Evolutionary conservation across 2,888 invertebrate genomes (phyloP), one percentile per base, ranked within the genome.

Genomic region (Gerris lacustris): DNA sequence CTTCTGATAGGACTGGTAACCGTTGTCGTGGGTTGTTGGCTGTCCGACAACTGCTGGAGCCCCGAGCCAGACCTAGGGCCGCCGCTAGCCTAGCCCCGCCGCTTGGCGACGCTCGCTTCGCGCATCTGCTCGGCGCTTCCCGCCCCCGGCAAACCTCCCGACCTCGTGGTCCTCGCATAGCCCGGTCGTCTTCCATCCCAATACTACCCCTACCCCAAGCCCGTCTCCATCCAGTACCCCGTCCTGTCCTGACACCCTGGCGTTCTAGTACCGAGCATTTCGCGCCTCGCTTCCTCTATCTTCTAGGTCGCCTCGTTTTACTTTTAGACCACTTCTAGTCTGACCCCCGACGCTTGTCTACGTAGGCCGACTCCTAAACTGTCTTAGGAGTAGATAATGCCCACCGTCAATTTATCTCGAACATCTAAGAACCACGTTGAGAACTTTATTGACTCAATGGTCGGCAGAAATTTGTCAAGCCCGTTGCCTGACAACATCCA

Each of bases 31-130:
- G 88, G 88, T 76, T 89, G 88, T 81, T 89, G 88, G 88, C 82
- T 89, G 72, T 88, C 88, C 62, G 88, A 89, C 85, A 89, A 88
- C 82, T 88, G 88, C 80, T 89, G 88, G 88, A 88, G 88, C 70
- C 88, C 88, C 75, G 88, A 88, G 79, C 88, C 88, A 72, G 87
- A 87, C 78, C 73, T 73, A 31, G 68, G 68, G 2, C 73, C 73
- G 69, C 73, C 73, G 64, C 73, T 74, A 45, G 74, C 74, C 72
- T 74, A 74, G 74, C 74, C 71, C 70, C 73, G 70, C 68, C 74
- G 71, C 45, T 69, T 71, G 73, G 72, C 71, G 72, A 69, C 72
- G 70, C 71, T 64, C 18, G 64, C 64, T 31, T 64, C 64, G 17
- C 64, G 64, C 31, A n/a, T 64, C 64, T 64, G 64, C 64, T 18